These are phyloP conservation scores for Temnothorax unifasciatus DNA, from an alignment of 2,888 invertebrate genomes.

Conservation along the genomic window DNA sequence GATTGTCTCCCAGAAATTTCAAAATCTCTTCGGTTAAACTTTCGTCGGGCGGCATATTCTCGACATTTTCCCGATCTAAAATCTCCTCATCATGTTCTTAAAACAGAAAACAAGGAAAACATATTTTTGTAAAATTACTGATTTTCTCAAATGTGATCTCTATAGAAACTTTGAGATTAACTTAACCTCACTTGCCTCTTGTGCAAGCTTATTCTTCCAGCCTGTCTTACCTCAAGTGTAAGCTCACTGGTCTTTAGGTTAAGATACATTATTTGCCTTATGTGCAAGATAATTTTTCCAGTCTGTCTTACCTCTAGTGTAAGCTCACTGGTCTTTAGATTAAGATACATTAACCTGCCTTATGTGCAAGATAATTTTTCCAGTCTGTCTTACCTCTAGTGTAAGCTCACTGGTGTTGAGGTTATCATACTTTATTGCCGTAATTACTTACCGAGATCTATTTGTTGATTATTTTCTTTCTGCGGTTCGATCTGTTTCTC, in stretches of 20 bases:
- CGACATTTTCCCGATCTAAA: background rate
- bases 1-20: background rate
- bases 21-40: background rate
- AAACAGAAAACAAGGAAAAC: background rate
- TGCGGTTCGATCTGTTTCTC: too few relatives aligned
- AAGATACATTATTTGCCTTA: background rate
- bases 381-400: conserved; percentile 11
- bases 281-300: background rate
- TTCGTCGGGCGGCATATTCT: background rate
- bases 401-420: background rate
- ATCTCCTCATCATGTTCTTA: background rate
- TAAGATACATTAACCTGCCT: background rate
- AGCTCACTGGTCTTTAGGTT: background rate
- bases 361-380: background rate
- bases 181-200: background rate
- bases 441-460: too few relatives aligned
- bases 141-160: background rate
- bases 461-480: too few relatives aligned
- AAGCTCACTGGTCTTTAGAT: background rate
- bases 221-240: background rate
- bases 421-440: background rate
- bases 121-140: background rate
- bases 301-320: conserved; percentile 9
- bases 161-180: background rate
- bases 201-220: background rate